Base-by-base conservation (phyloP, 2,888 invertebrate species). In the Agonopterix heracliana region DNA sequence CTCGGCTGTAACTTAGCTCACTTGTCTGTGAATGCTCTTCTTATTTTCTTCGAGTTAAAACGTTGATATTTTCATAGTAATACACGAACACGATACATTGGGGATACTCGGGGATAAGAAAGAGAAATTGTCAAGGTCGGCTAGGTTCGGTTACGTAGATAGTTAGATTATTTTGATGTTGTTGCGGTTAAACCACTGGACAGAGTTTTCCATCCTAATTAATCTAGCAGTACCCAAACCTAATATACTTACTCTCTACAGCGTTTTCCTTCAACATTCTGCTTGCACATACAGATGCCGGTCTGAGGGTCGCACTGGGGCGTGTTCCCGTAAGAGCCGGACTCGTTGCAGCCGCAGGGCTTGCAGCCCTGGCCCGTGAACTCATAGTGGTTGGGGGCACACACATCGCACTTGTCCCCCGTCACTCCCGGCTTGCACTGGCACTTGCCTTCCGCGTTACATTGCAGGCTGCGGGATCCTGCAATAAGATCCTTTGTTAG, bases 381-480 rank as follows among this genome's bases (percentile, higher is more conserved):
- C 68, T 98, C 98, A 78, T 93, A 98, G 81, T 93, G 94, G 78
- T 99, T 98, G 1, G 93, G 90, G 8, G 93, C 92, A 59, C 92
- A 92, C 1, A 93, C 91, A 74, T 98, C 96, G 71, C 99, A 99
- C 74, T 96, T 97, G 56, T 96, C 95, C 0, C 99, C 99, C 0
- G 95, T 95, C 8, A 98, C 97, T 10, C 99, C 99, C 0, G 97
- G 95, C 74, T 98, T 98, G 77, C 99, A 99, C 63, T 94, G 95
- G 63, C 99, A 99, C 70, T 94, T 94, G 48, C 99, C 99, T 73
- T 94, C 93, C 2, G 92, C 90, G 76, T 97, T 96, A 73, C 98
- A 99, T 77, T 98, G 98, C 14, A 96, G 89, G 57, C 92, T 95
- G 54, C 95, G 90, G 0, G 98, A 98, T 36, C 98, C 98, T 92